Evolutionary conservation across 2,888 invertebrate genomes (phyloP).

Genomic region (Lasioglossum oenotherae): DNA sequence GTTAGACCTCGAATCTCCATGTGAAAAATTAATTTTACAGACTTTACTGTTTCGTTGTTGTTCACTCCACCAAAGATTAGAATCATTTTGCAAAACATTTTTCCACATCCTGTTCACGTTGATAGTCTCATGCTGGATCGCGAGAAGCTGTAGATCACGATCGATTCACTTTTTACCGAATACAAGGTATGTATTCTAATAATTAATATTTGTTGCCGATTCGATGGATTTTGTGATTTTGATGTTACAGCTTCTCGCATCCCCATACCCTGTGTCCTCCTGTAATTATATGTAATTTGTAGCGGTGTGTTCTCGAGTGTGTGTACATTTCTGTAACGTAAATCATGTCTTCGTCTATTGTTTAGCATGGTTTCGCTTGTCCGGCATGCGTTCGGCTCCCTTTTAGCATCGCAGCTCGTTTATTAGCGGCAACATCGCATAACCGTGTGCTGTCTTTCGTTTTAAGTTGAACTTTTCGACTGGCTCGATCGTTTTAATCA

Average conservation of each 20-base stretch:
- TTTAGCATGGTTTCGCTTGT: constrained; percentile 57
- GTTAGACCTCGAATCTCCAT: not conserved
- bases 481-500: constrained; percentile 7
- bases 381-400: constrained; percentile 38
- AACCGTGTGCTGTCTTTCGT: constrained; percentile 10
- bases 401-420: not conserved
- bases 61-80: not conserved
- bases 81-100: not conserved
- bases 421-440: not conserved
- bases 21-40: not conserved
- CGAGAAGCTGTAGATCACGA: not conserved
- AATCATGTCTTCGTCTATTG: constrained; percentile 28
- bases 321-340: constrained; percentile 24
- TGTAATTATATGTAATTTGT: constrained; percentile 28
- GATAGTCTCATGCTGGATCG: constrained; percentile 5
- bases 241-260: not conserved
- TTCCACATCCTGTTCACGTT: constrained; percentile 7
- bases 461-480: constrained; percentile 21
- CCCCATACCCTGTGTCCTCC: not conserved
- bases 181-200: not conserved
- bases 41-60: not conserved
- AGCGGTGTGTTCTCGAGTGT: not conserved
- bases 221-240: not conserved
- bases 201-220: not conserved
- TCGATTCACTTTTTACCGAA: not conserved